These are phyloP conservation scores for Argyrosomus japonicus DNA, from an alignment of 2,113 vertebrate species.

Conservation along the genomic window DNA sequence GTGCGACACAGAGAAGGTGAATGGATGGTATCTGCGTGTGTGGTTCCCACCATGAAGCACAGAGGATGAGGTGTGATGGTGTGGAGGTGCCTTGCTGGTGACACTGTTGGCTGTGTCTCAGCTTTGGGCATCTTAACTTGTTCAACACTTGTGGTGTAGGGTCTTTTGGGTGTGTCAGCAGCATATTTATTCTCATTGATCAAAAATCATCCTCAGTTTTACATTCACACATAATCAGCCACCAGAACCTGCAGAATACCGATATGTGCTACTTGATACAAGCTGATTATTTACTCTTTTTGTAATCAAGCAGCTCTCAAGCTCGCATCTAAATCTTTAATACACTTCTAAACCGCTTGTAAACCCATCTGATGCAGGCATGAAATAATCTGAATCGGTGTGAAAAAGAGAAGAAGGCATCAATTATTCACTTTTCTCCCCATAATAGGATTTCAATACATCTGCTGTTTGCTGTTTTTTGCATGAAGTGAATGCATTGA, in stretches of 20 bases:
- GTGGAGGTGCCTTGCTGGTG: too few species aligned
- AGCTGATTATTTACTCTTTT: constrained; percentile 67
- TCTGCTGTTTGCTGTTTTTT: constrained; percentile 74
- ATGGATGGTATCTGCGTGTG: too few species aligned
- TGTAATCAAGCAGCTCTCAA: constrained; percentile 70
- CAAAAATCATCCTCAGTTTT: background rate
- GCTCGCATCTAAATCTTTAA: constrained; percentile 79
- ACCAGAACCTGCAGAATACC: background rate
- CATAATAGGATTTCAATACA: constrained; percentile 76
- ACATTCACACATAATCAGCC: background rate
- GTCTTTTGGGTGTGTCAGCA: background rate
- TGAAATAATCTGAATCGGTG: constrained; percentile 40
- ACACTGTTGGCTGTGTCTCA: background rate
- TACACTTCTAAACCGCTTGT: constrained; percentile 65
- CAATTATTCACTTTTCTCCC: constrained; percentile 78
- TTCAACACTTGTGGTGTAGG: background rate
- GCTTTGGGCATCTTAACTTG: background rate
- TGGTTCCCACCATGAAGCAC: too few species aligned
- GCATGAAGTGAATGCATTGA: constrained; percentile 71
- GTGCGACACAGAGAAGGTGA: too few species aligned
- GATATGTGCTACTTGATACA: constrained; percentile 23
- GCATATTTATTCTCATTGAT: background rate
- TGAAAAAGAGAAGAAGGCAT: constrained; percentile 66
- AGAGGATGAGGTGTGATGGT: too few species aligned
- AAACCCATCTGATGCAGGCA: constrained; percentile 62